Conservation (phyloP, 2,888 invertebrate genomes). For the Carterocephalus palaemon region DNA sequence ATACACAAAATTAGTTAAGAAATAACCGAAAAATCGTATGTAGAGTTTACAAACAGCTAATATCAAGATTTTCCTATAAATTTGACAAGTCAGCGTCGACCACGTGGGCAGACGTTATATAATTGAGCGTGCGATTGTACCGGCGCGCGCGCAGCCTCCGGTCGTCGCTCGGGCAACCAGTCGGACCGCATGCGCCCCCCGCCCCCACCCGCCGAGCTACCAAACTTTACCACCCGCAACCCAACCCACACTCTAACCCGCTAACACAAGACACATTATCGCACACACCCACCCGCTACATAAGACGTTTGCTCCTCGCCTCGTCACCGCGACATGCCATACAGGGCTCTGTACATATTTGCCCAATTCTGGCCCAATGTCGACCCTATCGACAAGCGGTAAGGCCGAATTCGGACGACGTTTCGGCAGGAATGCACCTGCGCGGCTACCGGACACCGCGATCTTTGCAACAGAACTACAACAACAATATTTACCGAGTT, state of each 20-base stretch:
- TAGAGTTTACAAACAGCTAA: too few relatives aligned
- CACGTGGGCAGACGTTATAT: slow-evolving; percentile 33
- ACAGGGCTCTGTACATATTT: slow-evolving; percentile 69
- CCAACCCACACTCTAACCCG: slow-evolving; percentile 40
- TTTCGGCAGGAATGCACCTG: slow-evolving; percentile 58
- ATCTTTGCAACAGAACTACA: slow-evolving; percentile 42
- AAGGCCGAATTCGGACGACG: slow-evolving; percentile 43
- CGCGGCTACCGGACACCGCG: slow-evolving; percentile 52
- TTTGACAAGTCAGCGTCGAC: slow-evolving; percentile 22
- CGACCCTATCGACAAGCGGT: slow-evolving; percentile 47
- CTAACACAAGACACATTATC: slow-evolving; percentile 33
- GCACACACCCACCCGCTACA: slow-evolving; percentile 23
- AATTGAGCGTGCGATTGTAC: slow-evolving; percentile 35
- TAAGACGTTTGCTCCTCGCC: slow-evolving; percentile 36
- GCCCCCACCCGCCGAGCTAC: slow-evolving; percentile 52
- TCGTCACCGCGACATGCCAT: slow-evolving; percentile 61
- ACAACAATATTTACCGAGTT: slow-evolving; percentile 51
- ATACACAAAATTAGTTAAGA: too few relatives aligned
- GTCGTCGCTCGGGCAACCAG: slow-evolving; percentile 77
- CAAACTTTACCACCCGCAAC: slow-evolving; percentile 49
- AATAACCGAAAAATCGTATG: too few relatives aligned
- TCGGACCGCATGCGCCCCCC: slow-evolving; percentile 64
- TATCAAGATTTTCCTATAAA: too few relatives aligned
- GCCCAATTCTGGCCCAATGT: slow-evolving; percentile 47
- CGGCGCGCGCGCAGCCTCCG: slow-evolving; percentile 73